Percentiles rank a stretch among this genome's conserved stretches.
Conservation (phyloP, 2,797 vertebrate species). For the Meriones psammophilus region DNA sequence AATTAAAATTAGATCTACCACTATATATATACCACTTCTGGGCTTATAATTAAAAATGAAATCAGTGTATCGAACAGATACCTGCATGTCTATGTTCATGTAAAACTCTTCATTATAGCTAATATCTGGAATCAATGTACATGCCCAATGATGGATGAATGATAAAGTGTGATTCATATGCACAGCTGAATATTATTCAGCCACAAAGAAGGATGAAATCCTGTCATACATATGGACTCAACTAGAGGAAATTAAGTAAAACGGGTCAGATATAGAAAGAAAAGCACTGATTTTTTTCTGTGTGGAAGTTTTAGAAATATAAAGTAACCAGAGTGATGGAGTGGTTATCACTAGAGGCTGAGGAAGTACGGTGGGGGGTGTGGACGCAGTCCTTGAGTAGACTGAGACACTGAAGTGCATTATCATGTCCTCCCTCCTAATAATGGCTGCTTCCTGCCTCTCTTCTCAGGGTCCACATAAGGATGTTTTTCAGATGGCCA, state of each 20-base stretch:
- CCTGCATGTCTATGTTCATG: too few species aligned
- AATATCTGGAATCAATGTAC: not conserved
- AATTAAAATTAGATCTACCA: not conserved
- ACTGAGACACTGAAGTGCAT: not conserved
- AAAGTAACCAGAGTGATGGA: not conserved
- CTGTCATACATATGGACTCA: not conserved
- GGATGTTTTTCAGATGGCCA: too few species aligned
- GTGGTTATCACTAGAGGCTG: not conserved
- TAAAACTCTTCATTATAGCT: not conserved
- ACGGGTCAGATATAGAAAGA: not conserved
- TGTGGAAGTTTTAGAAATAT: not conserved
- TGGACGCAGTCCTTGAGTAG: accelerated
- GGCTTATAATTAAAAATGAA: not conserved
- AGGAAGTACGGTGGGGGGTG: not conserved
- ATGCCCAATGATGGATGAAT: not conserved
- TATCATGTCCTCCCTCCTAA: not conserved
- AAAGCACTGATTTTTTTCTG: not conserved
- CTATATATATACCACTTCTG: not conserved
- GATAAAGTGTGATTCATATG: not conserved
- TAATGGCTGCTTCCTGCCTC: not conserved
- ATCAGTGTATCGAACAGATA: not conserved
- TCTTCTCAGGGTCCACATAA: not conserved
- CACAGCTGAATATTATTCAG: not conserved
- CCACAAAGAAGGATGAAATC: not conserved
- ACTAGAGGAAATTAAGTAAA: not conserved